Evolutionary conservation across 2,797 vertebrate genomes (phyloP).

Genomic region (Sphenodon punctatus): DNA sequence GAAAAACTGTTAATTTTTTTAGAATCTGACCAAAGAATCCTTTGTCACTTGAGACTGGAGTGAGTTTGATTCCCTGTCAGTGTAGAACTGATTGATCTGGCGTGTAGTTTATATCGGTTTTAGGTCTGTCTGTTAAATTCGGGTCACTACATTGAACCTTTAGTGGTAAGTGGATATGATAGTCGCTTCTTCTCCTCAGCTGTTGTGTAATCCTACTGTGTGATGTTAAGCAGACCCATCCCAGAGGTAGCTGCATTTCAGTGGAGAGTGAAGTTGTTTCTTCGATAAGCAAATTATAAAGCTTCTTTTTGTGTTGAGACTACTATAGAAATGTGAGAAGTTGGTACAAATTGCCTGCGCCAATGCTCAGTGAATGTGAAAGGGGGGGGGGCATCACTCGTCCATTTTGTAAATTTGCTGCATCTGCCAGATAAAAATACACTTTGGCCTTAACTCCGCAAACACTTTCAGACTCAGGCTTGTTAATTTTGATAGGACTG

Average conservation of each 20-base stretch:
- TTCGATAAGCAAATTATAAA: neutral
- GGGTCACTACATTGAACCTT: neutral
- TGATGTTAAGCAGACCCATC: neutral
- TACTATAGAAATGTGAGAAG: neutral
- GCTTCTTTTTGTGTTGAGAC: neutral
- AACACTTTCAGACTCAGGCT: neutral
- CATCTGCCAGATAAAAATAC: neutral
- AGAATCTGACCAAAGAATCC: no score
- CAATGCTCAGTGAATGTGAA: neutral
- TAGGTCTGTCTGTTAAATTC: neutral
- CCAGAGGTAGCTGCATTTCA: neutral
- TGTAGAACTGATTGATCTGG: neutral
- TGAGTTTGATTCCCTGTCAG: neutral
- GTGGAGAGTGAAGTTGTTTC: neutral
- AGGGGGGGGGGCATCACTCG: no score
- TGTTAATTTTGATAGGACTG: neutral
- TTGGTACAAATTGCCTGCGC: neutral
- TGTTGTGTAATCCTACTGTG: neutral
- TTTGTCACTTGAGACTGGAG: neutral
- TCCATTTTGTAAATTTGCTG: no score
- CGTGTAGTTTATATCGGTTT: neutral
- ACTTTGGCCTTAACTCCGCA: neutral
- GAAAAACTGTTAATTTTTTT: no score
- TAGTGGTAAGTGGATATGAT: neutral
- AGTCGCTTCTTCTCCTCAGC: slow-evolving; percentile 7